Evolutionary conservation across 53 echinoderm and acorn worm genomes (phyloP), one percentile per base, ranked within the genome.

Genomic region (Pentamera pediparva): DNA sequence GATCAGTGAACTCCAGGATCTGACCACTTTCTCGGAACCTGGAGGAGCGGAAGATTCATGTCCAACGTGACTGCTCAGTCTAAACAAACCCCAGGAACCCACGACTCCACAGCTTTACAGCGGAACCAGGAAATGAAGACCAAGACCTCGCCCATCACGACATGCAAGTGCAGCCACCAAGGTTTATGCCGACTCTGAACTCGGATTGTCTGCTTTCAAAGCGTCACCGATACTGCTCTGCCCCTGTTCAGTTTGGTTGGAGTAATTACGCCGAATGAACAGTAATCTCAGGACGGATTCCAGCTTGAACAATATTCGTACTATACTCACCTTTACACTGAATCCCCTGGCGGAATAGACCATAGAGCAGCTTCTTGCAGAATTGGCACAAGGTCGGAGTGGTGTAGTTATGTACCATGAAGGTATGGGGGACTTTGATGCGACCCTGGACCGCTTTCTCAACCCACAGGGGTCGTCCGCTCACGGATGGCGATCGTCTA

Each of bases 341-440:
- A 32, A 89, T 77, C 67, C 98, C 98, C 77, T 98, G 98, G 73
- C 98, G 82, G 57, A 98, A 98, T 19, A 98, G 51, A 43, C 98
- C 98, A 25, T 87, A 85, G 59, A 98, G 76, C 6, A 98, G 84
- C 81, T 86, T 86, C 73, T 81, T 91, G 70, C 98, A 98, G 78
- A 85, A 86, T 84, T 98, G 98, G 77, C 98, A 98, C 37, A 98
- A 81, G 18, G 98, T 98, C n/a, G 98, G 98, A 81, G 92, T 98
- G 78, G 98, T 92, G 81, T 98, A 98, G 80, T 85, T 91, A 77
- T 98, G 98, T 77, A 98, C 91, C 56, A 91, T 91, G 75, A 98
- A 98, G 4, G 98, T 98, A 70, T 98, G 98, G 12, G 98, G 98
- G 21, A 98, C 98, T 83, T 98, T 98, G 88, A 98, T 92, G 36